A percentile compares a stretch with the other conserved stretches of the same genome.
phyloP scores from a whole-genome alignment of 2,888 invertebrate genomes.

The Agrilus cyanescens region DNA sequence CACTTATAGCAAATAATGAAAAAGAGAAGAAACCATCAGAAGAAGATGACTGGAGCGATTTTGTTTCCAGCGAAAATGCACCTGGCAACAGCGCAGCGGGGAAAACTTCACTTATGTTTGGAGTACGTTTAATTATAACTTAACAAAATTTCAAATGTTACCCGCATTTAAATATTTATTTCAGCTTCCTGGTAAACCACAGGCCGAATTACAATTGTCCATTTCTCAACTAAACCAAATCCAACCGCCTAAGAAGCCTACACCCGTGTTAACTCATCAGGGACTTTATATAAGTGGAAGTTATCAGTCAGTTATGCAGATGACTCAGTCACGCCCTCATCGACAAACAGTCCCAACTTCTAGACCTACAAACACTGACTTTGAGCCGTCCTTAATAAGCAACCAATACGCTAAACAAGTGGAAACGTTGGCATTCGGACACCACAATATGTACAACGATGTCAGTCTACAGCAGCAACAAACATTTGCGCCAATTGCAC shows the following conservation, averaged over 20 bases:
- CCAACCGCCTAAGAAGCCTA: constrained; percentile 29
- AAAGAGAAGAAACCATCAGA: neutral
- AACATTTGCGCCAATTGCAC: neutral
- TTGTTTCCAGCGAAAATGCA: constrained; percentile 35
- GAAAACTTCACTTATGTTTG: constrained; percentile 4
- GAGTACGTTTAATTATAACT: too few species aligned
- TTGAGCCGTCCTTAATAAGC: constrained; percentile 28
- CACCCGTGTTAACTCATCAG: constrained; percentile 31
- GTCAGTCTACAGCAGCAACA: constrained; percentile 1
- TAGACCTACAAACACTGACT: constrained; percentile 8
- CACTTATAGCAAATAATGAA: neutral
- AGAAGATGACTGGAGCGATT: constrained; percentile 50
- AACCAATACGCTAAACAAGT: constrained; percentile 20
- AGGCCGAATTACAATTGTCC: constrained; percentile 29
- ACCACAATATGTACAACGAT: constrained; percentile 3
- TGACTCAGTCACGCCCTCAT: constrained; percentile 10
- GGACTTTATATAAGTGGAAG: constrained; percentile 17
- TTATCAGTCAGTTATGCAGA: constrained; percentile 3
- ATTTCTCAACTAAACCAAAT: constrained; percentile 30
- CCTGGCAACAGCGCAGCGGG: constrained; percentile 11
- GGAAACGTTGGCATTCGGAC: neutral
- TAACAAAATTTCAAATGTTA: neutral
- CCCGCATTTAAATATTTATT: neutral
- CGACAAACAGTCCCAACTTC: constrained; percentile 10
- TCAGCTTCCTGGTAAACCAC: constrained; percentile 2